Conservation (phyloP, 2,797 vertebrate genomes). For the Heteromormyrus szaboi region DNA sequence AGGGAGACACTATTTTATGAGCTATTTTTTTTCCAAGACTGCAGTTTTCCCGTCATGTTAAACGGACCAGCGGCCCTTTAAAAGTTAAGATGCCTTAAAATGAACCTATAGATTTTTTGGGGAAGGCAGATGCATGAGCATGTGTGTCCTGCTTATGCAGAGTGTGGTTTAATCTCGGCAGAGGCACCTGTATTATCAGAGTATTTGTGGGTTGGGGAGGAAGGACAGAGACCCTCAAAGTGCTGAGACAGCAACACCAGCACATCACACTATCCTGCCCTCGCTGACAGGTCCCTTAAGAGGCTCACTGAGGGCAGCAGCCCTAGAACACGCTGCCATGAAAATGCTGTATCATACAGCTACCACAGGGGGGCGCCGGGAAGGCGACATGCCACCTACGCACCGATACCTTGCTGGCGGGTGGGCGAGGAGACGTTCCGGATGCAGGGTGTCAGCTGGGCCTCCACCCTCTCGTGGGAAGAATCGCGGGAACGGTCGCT, state of each 20-base stretch:
- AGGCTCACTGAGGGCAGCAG: not conserved
- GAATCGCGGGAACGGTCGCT: slow-evolving; percentile 91
- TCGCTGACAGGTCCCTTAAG: not conserved
- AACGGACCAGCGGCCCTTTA: not conserved
- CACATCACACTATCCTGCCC: not conserved
- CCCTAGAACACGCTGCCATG: not conserved
- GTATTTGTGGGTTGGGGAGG: not conserved
- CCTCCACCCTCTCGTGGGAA: slow-evolving; percentile 85
- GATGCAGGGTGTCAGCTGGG: slow-evolving; percentile 94
- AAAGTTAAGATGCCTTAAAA: not conserved
- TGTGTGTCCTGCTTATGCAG: not conserved
- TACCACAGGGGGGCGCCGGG: not conserved
- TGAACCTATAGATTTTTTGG: not conserved
- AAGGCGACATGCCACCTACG: slow-evolving; percentile 18
- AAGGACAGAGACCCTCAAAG: not conserved
- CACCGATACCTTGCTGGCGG: slow-evolving; percentile 75
- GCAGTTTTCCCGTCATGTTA: not conserved
- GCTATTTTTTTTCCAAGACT: not conserved
- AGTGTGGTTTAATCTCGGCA: not conserved
- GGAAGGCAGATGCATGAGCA: not conserved
- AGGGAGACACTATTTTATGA: not conserved
- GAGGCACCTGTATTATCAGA: not conserved
- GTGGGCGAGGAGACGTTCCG: slow-evolving; percentile 93
- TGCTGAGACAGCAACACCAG: not conserved
- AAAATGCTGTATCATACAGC: not conserved